Conservation (phyloP, 2,888 invertebrate species). For the Carabus problematicus region DNA sequence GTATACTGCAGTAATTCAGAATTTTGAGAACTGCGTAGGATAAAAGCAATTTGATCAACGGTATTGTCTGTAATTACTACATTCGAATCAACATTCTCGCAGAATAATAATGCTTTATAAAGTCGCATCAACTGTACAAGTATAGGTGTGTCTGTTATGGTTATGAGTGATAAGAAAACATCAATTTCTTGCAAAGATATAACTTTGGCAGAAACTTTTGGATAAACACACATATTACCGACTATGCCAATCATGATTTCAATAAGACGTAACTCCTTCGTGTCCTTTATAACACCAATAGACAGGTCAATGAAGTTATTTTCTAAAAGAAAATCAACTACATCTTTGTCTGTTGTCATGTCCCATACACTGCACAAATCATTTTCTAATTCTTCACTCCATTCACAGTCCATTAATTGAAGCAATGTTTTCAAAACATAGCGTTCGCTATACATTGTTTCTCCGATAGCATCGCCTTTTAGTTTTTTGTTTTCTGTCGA, state of each 20-base stretch:
- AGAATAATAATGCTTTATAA: slow-evolving; percentile 64
- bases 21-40: slow-evolving; percentile 77
- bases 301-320: slow-evolving; percentile 71
- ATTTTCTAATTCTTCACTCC: slow-evolving; percentile 70
- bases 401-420: slow-evolving; percentile 67
- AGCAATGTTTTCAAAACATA: slow-evolving; percentile 75
- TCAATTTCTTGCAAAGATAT: slow-evolving; percentile 65
- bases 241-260: slow-evolving; percentile 87
- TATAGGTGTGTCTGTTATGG: slow-evolving; percentile 73
- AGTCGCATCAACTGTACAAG: slow-evolving; percentile 77
- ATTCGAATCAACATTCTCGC: slow-evolving; percentile 48
- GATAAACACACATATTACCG: slow-evolving; percentile 81
- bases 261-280: slow-evolving; percentile 69
- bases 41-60: slow-evolving; percentile 70
- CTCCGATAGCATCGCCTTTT: slow-evolving; percentile 80
- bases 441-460: slow-evolving; percentile 79
- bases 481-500: slow-evolving; percentile 57
- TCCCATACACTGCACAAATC: slow-evolving; percentile 84
- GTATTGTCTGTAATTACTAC: slow-evolving; percentile 57
- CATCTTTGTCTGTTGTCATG: slow-evolving; percentile 81
- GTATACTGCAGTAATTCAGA: slow-evolving; percentile 65
- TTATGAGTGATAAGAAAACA: slow-evolving; percentile 64
- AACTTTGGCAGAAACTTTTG: slow-evolving; percentile 65
- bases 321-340: slow-evolving; percentile 72
- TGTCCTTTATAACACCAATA: slow-evolving; percentile 64